Evolutionary conservation across 2,113 vertebrate species (phyloP), one percentile per base, ranked within the genome.

Genomic region (Danio rerio): DNA sequence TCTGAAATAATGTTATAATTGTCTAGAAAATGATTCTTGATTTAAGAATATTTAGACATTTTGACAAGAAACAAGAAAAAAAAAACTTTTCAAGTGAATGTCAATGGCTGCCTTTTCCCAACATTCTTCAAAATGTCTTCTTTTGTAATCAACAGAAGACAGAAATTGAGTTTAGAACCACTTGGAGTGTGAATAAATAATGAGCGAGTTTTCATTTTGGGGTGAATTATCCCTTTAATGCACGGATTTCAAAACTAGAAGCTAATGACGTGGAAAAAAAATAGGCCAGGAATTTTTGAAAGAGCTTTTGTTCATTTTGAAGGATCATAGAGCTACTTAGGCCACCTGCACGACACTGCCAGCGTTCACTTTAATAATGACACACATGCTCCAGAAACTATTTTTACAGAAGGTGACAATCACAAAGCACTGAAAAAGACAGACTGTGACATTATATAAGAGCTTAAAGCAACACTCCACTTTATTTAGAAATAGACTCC

Each of bases 341-440:
- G 47, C 62, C 76, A 66, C 7, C 61, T 65, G 9, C 15, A 43
- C 0, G 8, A 63, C 15, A 50, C 12, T 47, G 18, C 6, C 40
- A 1, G 18, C 7, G 53, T 59, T 76, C 55, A 40, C 4, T 63
- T 52, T 61, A 62, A 78, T 31, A 63, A 62, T 16, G 55, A 52
- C 10, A 76, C 61, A 40, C 15, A 16, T 65, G 47, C 58, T 42
- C 59, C 21, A 65, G 75, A 65, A 78, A 62, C 75, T 78, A 65
- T 78, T 52, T 52, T 66, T 43, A 53, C 6, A 78, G 16, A 18
- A 13, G 20, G 8, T 78, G 58, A 78, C 45, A 78, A n/a, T 15
- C 11, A 77, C 31, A 45, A 42, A 49, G 21, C 6, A 42, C 12
- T 18, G 15, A 52, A 20, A 43, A 55, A 53, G 10, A 59, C 6